Evolutionary conservation across 2,888 invertebrate genomes (phyloP).

Genomic region (Platerodrilus igneus): DNA sequence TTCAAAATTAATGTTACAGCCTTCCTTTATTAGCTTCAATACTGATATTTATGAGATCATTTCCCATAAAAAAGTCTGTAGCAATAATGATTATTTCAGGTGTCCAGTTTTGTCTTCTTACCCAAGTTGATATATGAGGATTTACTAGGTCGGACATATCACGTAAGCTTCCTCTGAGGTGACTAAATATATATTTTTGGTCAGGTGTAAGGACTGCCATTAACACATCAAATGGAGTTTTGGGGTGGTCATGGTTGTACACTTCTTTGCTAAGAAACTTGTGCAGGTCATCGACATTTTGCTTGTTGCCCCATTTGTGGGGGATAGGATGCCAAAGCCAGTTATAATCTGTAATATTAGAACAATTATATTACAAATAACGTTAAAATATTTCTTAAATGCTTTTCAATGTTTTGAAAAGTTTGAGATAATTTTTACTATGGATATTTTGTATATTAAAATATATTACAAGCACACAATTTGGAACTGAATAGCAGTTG

Average conservation of each 20-base stretch:
- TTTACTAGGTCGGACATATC: constrained; percentile 59
- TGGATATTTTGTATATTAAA: too few relatives aligned
- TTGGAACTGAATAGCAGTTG: too few relatives aligned
- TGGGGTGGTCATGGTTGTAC: background rate
- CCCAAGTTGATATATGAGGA: constrained; percentile 59
- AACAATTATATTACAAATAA: background rate
- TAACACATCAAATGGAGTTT: constrained; percentile 51
- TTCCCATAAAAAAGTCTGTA: constrained; percentile 62
- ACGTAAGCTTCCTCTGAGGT: constrained; percentile 55
- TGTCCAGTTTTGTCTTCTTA: constrained; percentile 56
- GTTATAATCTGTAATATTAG: constrained; percentile 14
- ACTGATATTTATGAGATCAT: constrained; percentile 59
- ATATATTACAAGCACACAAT: too few relatives aligned
- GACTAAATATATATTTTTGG: constrained; percentile 53
- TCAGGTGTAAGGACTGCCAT: constrained; percentile 65
- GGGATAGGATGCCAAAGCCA: constrained; percentile 50
- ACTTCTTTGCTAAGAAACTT: constrained; percentile 8
- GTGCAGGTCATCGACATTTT: constrained; percentile 18
- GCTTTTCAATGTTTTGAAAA: too few relatives aligned
- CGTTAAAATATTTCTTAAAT: too few relatives aligned
- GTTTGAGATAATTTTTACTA: too few relatives aligned
- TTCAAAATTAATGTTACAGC: too few relatives aligned
- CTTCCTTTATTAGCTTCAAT: constrained; percentile 47
- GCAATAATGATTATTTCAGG: constrained; percentile 60
- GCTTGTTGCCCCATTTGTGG: constrained; percentile 39